A percentile compares a stretch with the other conserved stretches of the same genome.
These are phyloP conservation scores for Lethrus apterus DNA, from an alignment of 1,140 invertebrate genomes.

Conservation along the genomic window DNA sequence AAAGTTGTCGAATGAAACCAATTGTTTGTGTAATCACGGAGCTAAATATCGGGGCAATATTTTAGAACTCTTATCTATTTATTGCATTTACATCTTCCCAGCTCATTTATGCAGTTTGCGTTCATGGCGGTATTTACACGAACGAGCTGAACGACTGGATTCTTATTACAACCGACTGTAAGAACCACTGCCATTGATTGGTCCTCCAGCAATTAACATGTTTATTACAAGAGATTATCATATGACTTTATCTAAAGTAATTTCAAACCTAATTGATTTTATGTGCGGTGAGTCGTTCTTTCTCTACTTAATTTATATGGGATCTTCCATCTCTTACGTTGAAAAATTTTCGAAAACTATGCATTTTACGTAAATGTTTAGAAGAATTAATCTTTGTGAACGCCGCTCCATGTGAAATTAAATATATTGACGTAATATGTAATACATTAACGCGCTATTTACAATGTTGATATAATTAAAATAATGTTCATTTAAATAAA, in stretches of 20 bases:
- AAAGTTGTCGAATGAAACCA: conserved; percentile 15
- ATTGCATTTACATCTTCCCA: conserved; percentile 27
- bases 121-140: not conserved
- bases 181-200: conserved; percentile 31
- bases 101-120: not conserved
- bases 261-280: conserved; percentile 36
- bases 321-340: not conserved
- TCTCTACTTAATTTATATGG: not conserved
- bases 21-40: conserved; percentile 29
- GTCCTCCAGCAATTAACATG: conserved; percentile 34
- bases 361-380: too few species aligned
- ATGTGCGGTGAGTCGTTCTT: conserved; percentile 16
- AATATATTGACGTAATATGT: too few species aligned
- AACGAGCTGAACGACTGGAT: not conserved
- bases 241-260: conserved; percentile 34
- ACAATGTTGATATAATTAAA: too few species aligned
- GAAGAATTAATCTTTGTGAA: too few species aligned
- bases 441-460: too few species aligned
- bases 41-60: conserved; percentile 25
- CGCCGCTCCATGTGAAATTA: too few species aligned
- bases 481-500: too few species aligned
- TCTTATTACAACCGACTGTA: conserved; percentile 15
- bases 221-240: conserved; percentile 36
- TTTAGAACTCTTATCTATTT: conserved; percentile 33
- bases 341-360: too few species aligned